Evolutionary conservation across 2,888 invertebrate species (phyloP), one percentile per base, ranked within the genome.

Genomic region (Drosophila aldrichi): DNA sequence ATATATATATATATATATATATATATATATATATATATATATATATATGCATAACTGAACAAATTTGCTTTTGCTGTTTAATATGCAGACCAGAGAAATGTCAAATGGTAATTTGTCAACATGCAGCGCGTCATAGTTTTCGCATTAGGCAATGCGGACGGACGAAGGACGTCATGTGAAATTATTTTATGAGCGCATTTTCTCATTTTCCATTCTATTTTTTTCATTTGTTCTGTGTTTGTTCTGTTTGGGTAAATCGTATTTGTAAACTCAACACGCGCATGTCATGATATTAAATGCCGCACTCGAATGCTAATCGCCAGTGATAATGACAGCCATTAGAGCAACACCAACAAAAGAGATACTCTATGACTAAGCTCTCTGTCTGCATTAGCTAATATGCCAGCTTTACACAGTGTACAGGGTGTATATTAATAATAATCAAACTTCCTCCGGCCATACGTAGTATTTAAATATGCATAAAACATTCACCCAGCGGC

Each of bases 31-130:
- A n/a, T 25, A 48, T n/a, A 5, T 5, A 18, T 49, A 2, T 12
- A 49, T 9, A 2, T 6, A 7, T 29, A 49, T 3, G 16, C 18
- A 29, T 51, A 32, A 12, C 32, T n/a, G 49, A 29, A 18, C 6
- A 49, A 18, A 54, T 57, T 61, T 48, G 46, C 60, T 52, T 16
- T 57, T 40, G 41, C 63, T 70, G 46, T 74, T 77, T 74, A 74
- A 62, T 69, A 77, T 78, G 75, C 78, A 65, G 36, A 57, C 34
- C 73, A 60, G 25, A 64, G 25, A 64, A 70, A 71, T 67, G 77
- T 63, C 70, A 70, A 70, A 71, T 70, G 61, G 78, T 60, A 59
- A 80, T 77, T 77, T 74, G 70, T 81, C 78, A 75, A 63, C 49
- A 65, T 68, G 67, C 63, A 49, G 48, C 29, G 55, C 29, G 73